A percentile compares a stretch with the other conserved stretches of the same genome.
phyloP scores from a whole-genome alignment of 2,113 vertebrate species.

The Athene cunicularia region DNA sequence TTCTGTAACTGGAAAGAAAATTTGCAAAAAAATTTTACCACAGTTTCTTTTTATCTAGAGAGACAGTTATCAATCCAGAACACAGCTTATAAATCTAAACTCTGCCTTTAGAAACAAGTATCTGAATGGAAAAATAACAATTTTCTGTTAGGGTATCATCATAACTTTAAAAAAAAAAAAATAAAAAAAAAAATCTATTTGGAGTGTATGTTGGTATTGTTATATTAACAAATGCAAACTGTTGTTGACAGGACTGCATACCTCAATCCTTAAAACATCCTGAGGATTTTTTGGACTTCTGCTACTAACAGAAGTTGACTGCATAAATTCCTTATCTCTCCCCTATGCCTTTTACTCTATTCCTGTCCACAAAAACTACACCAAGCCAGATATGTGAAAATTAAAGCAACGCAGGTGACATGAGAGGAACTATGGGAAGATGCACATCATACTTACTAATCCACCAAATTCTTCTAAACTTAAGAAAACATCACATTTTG shows the following conservation, averaged over 20 bases:
- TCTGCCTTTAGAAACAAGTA: neutral
- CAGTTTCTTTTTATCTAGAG: neutral
- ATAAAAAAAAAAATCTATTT: neutral
- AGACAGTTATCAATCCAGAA: neutral
- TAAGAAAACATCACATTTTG: neutral
- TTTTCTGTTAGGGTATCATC: neutral
- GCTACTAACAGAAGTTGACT: neutral
- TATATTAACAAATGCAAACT: neutral
- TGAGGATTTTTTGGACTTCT: neutral
- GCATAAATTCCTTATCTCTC: neutral
- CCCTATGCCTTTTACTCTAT: neutral
- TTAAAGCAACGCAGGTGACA: neutral
- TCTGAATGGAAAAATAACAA: neutral
- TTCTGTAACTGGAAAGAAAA: neutral
- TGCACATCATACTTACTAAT: neutral
- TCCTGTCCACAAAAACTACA: neutral
- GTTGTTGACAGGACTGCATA: neutral
- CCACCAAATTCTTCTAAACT: neutral
- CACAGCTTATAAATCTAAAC: neutral
- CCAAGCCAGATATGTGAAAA: neutral
- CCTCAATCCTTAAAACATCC: neutral
- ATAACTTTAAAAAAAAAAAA: neutral
- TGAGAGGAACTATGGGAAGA: neutral
- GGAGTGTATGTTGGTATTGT: neutral
- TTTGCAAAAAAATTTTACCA: neutral